Base-by-base conservation (phyloP, 2,113 vertebrate genomes). In the Clupea harengus region DNA sequence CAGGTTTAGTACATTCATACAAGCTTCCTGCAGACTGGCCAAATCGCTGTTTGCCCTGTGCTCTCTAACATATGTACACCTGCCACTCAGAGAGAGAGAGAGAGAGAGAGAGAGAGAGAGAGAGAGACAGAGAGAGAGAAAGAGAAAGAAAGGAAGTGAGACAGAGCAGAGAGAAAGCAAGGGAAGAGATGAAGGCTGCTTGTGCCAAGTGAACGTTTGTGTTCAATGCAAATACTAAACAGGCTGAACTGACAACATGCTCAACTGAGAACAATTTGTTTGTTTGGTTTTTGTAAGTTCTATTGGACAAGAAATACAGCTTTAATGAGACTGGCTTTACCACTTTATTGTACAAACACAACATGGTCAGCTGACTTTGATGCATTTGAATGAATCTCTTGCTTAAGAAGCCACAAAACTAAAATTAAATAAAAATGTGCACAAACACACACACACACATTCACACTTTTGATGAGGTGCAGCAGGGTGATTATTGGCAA, bases 331-430 rank as follows among this genome's bases (percentile, higher is more conserved):
- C 86, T 44, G 88, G 86, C 85, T 91, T 92, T 90, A 92, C 91
- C 90, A 89, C 85, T 81, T 91, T 64, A 90, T 89, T 88, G 91
- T 86, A 92, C 89, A 84, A 86, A 85, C 89, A 89, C 87, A 90
- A 89, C 87, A 90, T 90, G 91, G 90, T 91, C 89, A 92, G 89
- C 89, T 90, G 86, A 83, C 60, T 89, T 92, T 91, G 88, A 91
- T 90, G 88, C 88, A 86, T 91, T 86, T 90, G 89, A 91, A 91
- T 90, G 90, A 91, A 91, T 83, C 88, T 90, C 89, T 90, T 85
- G 86, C 90, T 89, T n/a, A 85, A 90, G 83, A 88, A 82, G 54
- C 90, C 89, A 86, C 85, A 84, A 91, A 92, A 92, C 67, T 84
- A 82, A 88, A 91, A 91, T 92, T 88, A 88, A 85, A 90, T 91